Evolutionary conservation across 1,140 invertebrate genomes (phyloP).

Genomic region (Brachionus angularis): DNA sequence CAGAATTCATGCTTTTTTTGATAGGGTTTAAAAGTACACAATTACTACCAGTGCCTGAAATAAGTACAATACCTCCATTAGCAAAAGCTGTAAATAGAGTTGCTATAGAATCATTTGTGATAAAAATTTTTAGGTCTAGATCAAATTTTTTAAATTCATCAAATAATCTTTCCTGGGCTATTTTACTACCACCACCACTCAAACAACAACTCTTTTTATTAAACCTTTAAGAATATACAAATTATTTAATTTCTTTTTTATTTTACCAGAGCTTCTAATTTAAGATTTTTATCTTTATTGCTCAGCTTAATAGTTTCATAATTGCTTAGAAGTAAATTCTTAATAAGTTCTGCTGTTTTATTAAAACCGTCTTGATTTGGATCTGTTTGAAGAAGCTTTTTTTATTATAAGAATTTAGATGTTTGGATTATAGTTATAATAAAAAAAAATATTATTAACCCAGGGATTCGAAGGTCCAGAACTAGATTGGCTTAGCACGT

Average conservation of each 20-base stretch:
- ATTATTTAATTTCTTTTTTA: background rate
- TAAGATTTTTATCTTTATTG: too few species aligned
- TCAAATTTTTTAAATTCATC: conserved; percentile 2
- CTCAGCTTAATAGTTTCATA: too few species aligned
- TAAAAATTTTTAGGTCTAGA: conserved; percentile 11
- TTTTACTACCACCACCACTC: conserved; percentile 24
- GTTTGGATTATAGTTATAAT: too few species aligned
- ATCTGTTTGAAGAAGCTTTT: background rate
- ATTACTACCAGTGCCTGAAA: conserved; percentile 91
- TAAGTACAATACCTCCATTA: conserved; percentile 75
- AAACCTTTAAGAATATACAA: background rate
- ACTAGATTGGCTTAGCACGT: background rate
- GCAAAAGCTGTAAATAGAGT: conserved; percentile 33
- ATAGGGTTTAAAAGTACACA: conserved; percentile 69
- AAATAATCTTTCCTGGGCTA: background rate
- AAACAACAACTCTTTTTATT: conserved; percentile 14
- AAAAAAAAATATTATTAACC: too few species aligned
- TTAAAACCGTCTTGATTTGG: conserved; percentile 38
- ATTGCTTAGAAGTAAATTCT: too few species aligned
- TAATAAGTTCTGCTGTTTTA: background rate
- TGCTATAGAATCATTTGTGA: conserved; percentile 29
- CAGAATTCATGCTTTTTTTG: background rate
- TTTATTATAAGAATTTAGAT: background rate
- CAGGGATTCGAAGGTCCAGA: conserved; percentile 28
- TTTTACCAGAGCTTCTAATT: conserved; percentile 3